Percentiles rank a stretch among this genome's conserved stretches.
phyloP scores from a whole-genome alignment of 2,797 vertebrate genomes.

The Tragopan temminckii region DNA sequence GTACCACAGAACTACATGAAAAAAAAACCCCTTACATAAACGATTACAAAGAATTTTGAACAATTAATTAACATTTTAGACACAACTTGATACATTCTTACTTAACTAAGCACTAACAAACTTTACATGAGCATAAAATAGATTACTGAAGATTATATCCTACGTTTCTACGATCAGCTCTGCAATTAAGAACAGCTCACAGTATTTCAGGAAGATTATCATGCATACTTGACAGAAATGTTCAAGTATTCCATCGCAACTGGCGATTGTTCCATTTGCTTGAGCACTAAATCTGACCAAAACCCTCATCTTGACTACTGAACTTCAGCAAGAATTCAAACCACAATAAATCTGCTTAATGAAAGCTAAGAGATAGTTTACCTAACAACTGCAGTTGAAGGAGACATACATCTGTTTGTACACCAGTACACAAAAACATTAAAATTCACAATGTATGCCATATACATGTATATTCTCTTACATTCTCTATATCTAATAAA shows the following conservation, averaged over 20 bases:
- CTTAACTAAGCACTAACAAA: not conserved
- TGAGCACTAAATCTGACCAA: not conserved
- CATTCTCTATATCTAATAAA: not conserved
- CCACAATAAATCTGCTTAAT: not conserved
- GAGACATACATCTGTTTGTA: not conserved
- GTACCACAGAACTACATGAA: not conserved
- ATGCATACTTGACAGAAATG: not conserved
- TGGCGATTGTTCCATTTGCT: not conserved
- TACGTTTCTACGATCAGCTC: not conserved
- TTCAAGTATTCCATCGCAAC: not conserved
- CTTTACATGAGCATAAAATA: not conserved
- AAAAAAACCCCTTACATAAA: not conserved
- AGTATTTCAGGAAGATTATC: not conserved
- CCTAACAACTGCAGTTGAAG: not conserved
- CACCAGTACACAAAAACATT: accelerated
- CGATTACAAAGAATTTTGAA: not conserved
- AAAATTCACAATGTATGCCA: not conserved
- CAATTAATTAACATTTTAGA: not conserved
- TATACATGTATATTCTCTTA: not conserved
- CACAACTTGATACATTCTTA: not conserved
- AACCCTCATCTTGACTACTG: not conserved
- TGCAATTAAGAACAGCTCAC: not conserved
- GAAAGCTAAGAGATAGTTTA: not conserved
- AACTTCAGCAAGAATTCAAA: not conserved
- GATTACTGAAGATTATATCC: not conserved